Conservation (phyloP, 2,797 vertebrate genomes). For the Jordanella pulchra region DNA sequence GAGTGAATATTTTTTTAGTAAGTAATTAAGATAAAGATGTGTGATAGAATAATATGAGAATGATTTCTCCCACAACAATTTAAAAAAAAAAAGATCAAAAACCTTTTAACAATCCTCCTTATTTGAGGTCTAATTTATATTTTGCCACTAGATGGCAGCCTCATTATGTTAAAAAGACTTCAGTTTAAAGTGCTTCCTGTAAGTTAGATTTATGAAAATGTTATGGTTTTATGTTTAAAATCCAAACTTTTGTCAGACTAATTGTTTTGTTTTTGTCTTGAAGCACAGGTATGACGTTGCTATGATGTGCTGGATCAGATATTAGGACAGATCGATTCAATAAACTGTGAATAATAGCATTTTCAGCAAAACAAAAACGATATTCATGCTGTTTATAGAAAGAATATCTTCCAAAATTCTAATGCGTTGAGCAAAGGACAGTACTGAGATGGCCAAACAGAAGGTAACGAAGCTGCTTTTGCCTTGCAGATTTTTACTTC, state of each 20-base stretch:
- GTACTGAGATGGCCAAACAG: neutral
- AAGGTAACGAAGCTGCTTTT: neutral
- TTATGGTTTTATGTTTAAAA: neutral
- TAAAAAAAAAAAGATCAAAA: neutral
- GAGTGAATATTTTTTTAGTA: too few relatives aligned
- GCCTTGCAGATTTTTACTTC: neutral
- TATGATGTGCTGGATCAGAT: too few relatives aligned
- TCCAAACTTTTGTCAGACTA: neutral
- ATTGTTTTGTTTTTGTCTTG: neutral
- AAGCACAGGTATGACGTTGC: neutral
- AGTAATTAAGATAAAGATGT: too few relatives aligned
- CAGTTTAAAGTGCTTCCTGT: too few relatives aligned
- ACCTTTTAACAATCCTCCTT: too few relatives aligned
- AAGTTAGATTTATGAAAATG: neutral
- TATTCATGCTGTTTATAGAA: too few relatives aligned
- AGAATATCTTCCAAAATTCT: neutral
- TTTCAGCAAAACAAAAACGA: neutral
- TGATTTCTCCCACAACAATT: too few relatives aligned
- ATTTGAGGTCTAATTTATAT: neutral
- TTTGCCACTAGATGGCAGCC: slow-evolving; percentile 52
- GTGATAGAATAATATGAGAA: too few relatives aligned
- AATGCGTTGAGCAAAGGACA: neutral
- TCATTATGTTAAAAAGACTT: slow-evolving; percentile 1
- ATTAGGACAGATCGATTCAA: too few relatives aligned
- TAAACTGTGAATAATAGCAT: neutral